Conservation (phyloP, 2,888 invertebrate genomes). For the Nymphalis urticae region DNA sequence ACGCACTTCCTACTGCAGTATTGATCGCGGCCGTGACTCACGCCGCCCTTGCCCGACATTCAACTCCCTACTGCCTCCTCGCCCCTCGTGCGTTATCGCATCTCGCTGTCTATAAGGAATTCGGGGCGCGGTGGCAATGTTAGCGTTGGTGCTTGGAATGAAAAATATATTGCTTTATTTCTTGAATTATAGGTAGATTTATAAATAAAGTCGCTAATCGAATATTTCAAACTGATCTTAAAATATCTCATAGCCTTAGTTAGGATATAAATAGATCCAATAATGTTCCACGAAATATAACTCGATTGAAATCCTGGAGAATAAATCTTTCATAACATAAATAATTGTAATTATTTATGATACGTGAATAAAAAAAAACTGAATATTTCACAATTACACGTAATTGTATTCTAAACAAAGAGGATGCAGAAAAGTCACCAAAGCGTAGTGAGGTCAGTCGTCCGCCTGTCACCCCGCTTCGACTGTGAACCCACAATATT, state of each 20-base stretch:
- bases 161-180: neutral
- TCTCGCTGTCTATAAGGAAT: conserved; percentile 47
- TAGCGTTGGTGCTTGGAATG: conserved; percentile 20
- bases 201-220: too few species aligned
- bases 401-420: neutral
- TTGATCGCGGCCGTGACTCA: conserved; percentile 79
- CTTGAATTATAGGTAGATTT: too few species aligned
- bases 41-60: conserved; percentile 81
- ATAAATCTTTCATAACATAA: too few species aligned
- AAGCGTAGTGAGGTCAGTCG: conserved; percentile 22
- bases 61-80: conserved; percentile 58
- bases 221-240: too few species aligned
- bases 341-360: too few species aligned
- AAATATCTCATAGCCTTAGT: too few species aligned
- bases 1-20: conserved; percentile 74
- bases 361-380: neutral
- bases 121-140: conserved; percentile 29
- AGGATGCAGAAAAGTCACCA: conserved; percentile 24
- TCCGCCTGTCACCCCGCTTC: neutral
- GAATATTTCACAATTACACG: conserved; percentile 18
- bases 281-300: too few species aligned
- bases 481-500: conserved; percentile 13
- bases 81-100: conserved; percentile 53
- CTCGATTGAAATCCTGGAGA: too few species aligned
- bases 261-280: too few species aligned